Percentiles rank a stretch among this genome's conserved stretches.
Evolutionary conservation across 1,140 invertebrate genomes (phyloP).

Genomic region (Zaprionus ornatus): DNA sequence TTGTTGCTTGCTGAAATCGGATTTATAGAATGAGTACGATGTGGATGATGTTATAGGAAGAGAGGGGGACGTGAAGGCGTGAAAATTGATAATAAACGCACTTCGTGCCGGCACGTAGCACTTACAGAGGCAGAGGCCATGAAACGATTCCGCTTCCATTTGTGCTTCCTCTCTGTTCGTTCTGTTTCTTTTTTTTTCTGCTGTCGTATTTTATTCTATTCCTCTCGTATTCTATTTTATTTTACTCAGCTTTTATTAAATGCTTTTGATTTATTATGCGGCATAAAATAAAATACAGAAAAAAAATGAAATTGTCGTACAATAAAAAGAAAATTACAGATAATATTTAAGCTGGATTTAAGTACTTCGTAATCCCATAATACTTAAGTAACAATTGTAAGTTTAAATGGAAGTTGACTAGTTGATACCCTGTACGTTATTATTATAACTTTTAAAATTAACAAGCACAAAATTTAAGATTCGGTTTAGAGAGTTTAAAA

Average conservation of each 20-base stretch:
- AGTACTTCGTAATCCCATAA: background rate
- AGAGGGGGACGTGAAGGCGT: constrained; percentile 25
- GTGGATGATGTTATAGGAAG: background rate
- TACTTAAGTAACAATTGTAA: background rate
- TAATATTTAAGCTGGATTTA: background rate
- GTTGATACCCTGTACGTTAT: background rate
- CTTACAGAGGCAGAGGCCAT: constrained; percentile 29
- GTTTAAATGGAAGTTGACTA: background rate
- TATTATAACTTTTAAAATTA: no score
- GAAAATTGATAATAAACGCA: constrained; percentile 76
- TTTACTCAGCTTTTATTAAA: constrained; percentile 55
- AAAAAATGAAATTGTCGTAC: constrained; percentile 1
- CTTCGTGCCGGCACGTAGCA: constrained; percentile 53
- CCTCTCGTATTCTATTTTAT: constrained; percentile 38
- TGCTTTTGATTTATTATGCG: constrained; percentile 54
- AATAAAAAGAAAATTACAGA: background rate
- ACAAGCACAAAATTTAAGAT: no score
- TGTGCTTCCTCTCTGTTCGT: constrained; percentile 2
- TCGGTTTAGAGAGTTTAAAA: background rate
- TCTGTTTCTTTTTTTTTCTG: constrained; percentile 13
- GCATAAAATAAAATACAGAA: constrained; percentile 2
- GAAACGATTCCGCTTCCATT: constrained; percentile 34
- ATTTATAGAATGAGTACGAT: constrained; percentile 1
- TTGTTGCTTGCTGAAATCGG: constrained; percentile 53
- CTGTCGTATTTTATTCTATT: constrained; percentile 5